A percentile compares a stretch with the other conserved stretches of the same genome.
phyloP scores from a whole-genome alignment of 2,888 invertebrate genomes.

The Drosophila pseudotalamancana region DNA sequence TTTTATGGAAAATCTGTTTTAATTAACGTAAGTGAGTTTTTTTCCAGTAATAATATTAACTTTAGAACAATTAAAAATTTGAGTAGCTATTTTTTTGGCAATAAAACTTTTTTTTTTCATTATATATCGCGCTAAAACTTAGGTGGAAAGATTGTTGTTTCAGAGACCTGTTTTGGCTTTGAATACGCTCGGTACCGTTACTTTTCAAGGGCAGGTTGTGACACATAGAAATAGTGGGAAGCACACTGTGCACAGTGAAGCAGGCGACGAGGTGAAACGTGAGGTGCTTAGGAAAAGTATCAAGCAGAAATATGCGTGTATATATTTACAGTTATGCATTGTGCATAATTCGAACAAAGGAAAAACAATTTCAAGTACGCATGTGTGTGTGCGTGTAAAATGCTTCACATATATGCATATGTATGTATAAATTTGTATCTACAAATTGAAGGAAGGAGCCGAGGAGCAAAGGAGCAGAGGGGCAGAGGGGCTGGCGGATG shows the following conservation, averaged over 20 bases:
- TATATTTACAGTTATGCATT: conserved; percentile 10
- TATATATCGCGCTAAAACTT: no score
- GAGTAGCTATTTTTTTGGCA: no score
- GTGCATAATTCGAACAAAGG: conserved; percentile 60
- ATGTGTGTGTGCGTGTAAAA: conserved; percentile 6
- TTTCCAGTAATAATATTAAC: no score
- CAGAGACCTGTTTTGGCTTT: no score
- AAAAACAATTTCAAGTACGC: conserved; percentile 51
- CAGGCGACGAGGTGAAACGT: conserved; percentile 28
- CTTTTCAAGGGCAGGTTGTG: conserved; percentile 24
- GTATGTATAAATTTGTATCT: background rate
- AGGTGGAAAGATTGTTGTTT: no score
- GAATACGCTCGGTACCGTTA: conserved; percentile 4
- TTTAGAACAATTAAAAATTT: no score
- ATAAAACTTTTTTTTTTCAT: no score
- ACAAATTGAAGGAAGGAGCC: conserved; percentile 15
- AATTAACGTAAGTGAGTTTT: no score
- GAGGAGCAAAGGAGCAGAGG: no score
- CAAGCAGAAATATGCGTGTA: no score
- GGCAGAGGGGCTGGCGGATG: background rate
- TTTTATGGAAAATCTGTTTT: no score
- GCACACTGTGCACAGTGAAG: conserved; percentile 56
- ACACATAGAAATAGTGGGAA: conserved; percentile 1
- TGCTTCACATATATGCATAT: background rate
- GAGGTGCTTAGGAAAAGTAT: conserved; percentile 20